Evolutionary conservation across 2,888 invertebrate species (phyloP).

Genomic region (Hydropsyche betteni): DNA sequence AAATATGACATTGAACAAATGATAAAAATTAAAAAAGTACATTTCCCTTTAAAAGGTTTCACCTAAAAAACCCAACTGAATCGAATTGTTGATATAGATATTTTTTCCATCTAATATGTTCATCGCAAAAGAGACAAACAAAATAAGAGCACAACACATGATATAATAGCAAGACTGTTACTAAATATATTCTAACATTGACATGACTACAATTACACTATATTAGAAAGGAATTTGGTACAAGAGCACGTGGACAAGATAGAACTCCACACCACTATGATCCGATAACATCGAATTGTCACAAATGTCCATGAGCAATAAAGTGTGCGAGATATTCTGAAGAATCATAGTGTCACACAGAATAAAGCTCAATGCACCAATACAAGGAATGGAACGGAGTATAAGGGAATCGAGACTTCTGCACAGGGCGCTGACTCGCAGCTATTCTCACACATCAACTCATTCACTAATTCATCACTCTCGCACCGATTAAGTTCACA

Average conservation of each 20-base stretch:
- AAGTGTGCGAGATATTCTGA: too few species aligned
- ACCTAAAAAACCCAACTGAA: background rate
- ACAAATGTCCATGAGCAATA: background rate
- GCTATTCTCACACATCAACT: slow-evolving; percentile 38
- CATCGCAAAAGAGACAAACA: background rate
- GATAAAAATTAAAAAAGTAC: background rate
- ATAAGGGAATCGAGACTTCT: slow-evolving; percentile 51
- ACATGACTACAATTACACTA: slow-evolving; percentile 44
- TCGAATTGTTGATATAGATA: too few species aligned
- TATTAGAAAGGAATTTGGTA: slow-evolving; percentile 50
- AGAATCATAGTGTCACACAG: too few species aligned
- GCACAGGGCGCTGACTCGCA: slow-evolving; percentile 47
- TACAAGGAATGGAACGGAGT: slow-evolving; percentile 50
- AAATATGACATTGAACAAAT: slow-evolving; percentile 1
- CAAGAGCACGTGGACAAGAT: slow-evolving; percentile 9
- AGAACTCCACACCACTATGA: background rate
- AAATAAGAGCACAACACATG: slow-evolving; percentile 48
- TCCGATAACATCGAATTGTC: background rate
- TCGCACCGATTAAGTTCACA: slow-evolving; percentile 44
- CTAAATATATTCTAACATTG: slow-evolving; percentile 47
- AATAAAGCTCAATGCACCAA: slow-evolving; percentile 24
- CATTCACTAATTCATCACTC: slow-evolving; percentile 38
- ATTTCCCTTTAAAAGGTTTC: slow-evolving; percentile 6
- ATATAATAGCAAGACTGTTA: slow-evolving; percentile 42
- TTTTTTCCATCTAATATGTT: too few species aligned